Percentiles rank a stretch among this genome's conserved stretches.
Conservation (phyloP, 2,797 vertebrate species). For the Gallinago solitaria region DNA sequence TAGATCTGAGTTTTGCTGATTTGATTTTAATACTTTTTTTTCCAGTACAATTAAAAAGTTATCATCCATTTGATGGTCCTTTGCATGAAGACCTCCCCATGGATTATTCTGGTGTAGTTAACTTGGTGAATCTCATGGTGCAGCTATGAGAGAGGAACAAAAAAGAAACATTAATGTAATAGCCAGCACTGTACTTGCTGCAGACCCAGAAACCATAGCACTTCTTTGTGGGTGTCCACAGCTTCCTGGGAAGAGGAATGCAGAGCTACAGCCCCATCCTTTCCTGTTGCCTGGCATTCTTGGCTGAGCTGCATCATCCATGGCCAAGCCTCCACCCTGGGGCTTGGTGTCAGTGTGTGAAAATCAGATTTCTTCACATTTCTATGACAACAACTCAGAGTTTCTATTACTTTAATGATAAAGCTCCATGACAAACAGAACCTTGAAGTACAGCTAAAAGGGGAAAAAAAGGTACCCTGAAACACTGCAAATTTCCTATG, state of each 20-base stretch:
- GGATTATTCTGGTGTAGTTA: not conserved
- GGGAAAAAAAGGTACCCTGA: not conserved
- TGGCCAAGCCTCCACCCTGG: not conserved
- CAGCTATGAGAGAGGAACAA: not conserved
- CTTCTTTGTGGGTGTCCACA: not conserved
- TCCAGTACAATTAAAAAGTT: not conserved
- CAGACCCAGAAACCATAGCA: not conserved
- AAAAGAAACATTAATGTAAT: not conserved
- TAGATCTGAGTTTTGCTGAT: not conserved
- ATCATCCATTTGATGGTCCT: not conserved
- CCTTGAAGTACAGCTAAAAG: not conserved
- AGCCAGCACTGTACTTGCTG: not conserved
- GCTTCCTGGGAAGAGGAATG: not conserved
- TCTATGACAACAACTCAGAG: not conserved
- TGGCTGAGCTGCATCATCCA: not conserved
- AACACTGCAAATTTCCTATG: rapidly evolving
- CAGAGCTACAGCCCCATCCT: not conserved
- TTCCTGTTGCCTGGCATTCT: not conserved
- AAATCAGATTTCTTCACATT: not conserved
- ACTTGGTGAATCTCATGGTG: not conserved
- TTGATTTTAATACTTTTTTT: not conserved
- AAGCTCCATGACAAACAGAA: not conserved
- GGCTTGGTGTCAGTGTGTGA: not conserved
- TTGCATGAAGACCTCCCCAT: not conserved
- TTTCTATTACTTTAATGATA: not conserved